phyloP scores from a whole-genome alignment of 2,113 vertebrate species.

The Hippocampus guttulatus region DNA sequence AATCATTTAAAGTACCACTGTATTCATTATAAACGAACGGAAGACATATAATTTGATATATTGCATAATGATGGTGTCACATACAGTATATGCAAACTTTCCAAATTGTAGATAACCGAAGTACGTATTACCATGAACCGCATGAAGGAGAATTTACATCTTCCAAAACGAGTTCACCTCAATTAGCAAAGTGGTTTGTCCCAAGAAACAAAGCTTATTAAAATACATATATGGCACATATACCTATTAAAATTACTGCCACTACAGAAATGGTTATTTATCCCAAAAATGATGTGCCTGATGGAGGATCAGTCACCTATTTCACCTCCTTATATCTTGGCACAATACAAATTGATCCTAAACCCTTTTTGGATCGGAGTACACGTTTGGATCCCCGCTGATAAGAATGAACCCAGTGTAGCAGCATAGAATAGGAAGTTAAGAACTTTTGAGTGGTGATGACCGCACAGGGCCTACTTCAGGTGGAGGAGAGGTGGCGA shows the following conservation, averaged over 20 bases:
- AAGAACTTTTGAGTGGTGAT: slow-evolving; percentile 14
- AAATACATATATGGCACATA: neutral
- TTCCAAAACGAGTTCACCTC: no score
- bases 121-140: no score
- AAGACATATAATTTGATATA: no score
- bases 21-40: no score
- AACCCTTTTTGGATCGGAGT: neutral
- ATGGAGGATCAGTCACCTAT: neutral
- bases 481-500: slow-evolving; percentile 57
- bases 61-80: no score
- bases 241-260: neutral
- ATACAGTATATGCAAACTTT: no score
- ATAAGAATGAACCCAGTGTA: neutral
- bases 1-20: no score
- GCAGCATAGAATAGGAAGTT: neutral
- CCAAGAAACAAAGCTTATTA: neutral
- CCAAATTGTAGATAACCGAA: no score
- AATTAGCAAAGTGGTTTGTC: no score
- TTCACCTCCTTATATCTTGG: no score
- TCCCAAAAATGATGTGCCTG: neutral
- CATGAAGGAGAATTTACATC: no score
- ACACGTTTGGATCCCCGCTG: neutral
- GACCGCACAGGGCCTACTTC: slow-evolving; percentile 62
- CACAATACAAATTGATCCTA: neutral
- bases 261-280: neutral